These are phyloP conservation scores for Plectus sambesii DNA, from an alignment of 1,140 invertebrate genomes.

Conservation along the genomic window DNA sequence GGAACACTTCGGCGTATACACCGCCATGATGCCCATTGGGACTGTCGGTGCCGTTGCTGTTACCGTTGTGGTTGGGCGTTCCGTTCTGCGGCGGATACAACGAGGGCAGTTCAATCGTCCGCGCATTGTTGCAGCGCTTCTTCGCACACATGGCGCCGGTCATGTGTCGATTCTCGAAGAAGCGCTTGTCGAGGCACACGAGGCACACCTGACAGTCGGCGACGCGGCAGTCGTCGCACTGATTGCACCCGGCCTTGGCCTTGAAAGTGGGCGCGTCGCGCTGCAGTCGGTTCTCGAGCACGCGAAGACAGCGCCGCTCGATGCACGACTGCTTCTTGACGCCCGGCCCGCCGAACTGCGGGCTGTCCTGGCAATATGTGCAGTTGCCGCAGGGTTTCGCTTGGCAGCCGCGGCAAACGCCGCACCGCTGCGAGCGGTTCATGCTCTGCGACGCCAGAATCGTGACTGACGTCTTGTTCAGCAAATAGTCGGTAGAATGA, in stretches of 20 bases:
- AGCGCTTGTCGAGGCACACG: conserved; percentile 41
- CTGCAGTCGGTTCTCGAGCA: conserved; percentile 42
- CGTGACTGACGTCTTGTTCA: too few relatives aligned
- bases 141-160: conserved; percentile 42
- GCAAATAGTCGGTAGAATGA: too few relatives aligned
- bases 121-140: conserved; percentile 44
- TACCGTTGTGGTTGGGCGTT: too few relatives aligned
- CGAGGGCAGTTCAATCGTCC: conserved; percentile 31
- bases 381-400: conserved; percentile 35
- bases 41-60: too few relatives aligned
- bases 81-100: conserved; percentile 1
- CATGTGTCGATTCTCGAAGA: conserved; percentile 45
- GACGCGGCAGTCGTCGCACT: conserved; percentile 41
- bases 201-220: conserved; percentile 41
- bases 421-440: too few relatives aligned
- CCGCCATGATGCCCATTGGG: too few relatives aligned
- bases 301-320: conserved; percentile 39
- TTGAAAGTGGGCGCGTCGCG: conserved; percentile 43
- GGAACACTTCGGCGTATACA: too few relatives aligned
- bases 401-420: conserved; percentile 34
- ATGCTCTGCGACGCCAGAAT: too few relatives aligned
- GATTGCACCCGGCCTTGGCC: conserved; percentile 39
- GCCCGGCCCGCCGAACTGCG: conserved; percentile 43
- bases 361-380: conserved; percentile 43
- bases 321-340: conserved; percentile 45